Base-by-base conservation (phyloP, 2,888 invertebrate genomes). In the Gari tellinella region DNA sequence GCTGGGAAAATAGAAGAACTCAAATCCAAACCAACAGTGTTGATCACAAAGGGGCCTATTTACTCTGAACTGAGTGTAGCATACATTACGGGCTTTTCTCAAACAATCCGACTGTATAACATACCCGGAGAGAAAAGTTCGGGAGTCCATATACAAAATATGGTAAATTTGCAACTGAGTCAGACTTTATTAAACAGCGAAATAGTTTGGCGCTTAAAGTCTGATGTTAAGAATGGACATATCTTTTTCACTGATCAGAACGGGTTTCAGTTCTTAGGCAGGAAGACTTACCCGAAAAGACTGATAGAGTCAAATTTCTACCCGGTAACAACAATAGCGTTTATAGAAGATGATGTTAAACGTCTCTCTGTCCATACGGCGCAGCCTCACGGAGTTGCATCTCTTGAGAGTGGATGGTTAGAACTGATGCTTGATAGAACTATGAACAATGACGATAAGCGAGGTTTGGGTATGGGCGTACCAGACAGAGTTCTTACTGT, bases 31-130 rank as follows among this genome's bases (percentile, higher is more conserved):
- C 91, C 90, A 38, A 94, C 95, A 62, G 95, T 98, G 17, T 94
- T 97, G 46, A 96, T 98, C 48, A 95, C 96, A 1, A 95, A 96
- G 0, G 98, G 98, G 0, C 95, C 95, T 0, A 93, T 98, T 10
- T 94, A 95, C 26, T 97, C 97, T 0, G 95, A 97, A 89, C 94
- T 98, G 1, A 95, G 95, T 0, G 96, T 97, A 0, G 94, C 96
- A 82, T 86, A 82, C 26, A 48, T 31, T 15, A 74, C 80, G 7
- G 81, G 80, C 58, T 62, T 88, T 31, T 68, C 68, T 19, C 87
- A 88, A 49, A 64, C 60, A 8, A 69, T 87, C n/a, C 78, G 70
- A 12, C 60, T 89, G 3, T 88, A 86, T 66, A 80, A 85, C 58
- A 66, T 78, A 8, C 80, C 81, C 1, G 63, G 81, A 4, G 65